Evolutionary conservation across 2,888 invertebrate genomes (phyloP).

Genomic region (Sinotaia quadrata): DNA sequence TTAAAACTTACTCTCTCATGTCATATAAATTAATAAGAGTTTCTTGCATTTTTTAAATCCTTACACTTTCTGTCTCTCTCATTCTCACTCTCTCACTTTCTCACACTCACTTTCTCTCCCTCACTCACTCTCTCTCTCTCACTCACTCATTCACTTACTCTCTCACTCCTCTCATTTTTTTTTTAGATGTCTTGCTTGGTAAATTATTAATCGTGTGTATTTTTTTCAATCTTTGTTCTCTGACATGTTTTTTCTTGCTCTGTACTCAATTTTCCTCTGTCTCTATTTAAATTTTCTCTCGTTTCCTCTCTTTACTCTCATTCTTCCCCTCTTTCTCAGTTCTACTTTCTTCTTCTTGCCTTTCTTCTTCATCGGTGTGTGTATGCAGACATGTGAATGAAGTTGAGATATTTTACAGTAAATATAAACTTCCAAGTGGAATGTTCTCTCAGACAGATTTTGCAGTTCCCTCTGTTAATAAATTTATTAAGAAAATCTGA

Average conservation of each 20-base stretch:
- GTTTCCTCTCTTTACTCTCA: slow-evolving; percentile 2
- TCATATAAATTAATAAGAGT: background rate
- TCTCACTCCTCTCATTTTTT: background rate
- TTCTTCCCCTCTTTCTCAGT: slow-evolving; percentile 4
- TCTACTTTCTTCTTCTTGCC: slow-evolving; percentile 1
- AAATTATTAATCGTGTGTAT: background rate
- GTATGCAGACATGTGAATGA: too few species aligned
- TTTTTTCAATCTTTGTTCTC: background rate
- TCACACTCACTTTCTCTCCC: background rate
- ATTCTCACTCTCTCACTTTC: slow-evolving; percentile 2
- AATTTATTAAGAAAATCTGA: too few species aligned
- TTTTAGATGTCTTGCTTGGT: background rate
- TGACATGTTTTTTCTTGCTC: too few species aligned
- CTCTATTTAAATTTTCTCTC: background rate
- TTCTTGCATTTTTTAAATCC: background rate
- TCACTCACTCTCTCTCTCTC: background rate
- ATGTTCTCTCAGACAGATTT: too few species aligned
- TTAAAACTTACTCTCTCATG: background rate
- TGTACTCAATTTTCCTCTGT: background rate
- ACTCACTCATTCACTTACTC: background rate
- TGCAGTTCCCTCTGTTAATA: too few species aligned
- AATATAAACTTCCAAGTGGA: too few species aligned
- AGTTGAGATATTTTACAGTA: too few species aligned
- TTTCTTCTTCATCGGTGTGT: background rate
- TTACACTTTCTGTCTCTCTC: background rate